These are phyloP conservation scores for Mus spretus DNA, from an alignment of 2,797 vertebrate species.

Conservation along the genomic window DNA sequence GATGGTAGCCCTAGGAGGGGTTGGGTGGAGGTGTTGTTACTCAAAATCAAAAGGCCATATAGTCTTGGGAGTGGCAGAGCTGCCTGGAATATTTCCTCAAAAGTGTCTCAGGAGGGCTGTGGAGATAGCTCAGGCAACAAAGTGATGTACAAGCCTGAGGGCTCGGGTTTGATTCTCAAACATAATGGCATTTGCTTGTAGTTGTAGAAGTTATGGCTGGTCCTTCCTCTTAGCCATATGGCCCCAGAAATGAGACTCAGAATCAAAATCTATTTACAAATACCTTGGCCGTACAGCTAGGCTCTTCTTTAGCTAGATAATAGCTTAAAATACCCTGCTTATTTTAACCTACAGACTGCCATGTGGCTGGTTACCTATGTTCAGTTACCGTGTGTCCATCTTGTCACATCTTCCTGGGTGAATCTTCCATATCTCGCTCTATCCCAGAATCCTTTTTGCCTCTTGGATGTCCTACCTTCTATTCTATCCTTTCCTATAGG, in stretches of 20 bases:
- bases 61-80: background rate
- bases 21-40: background rate
- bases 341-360: background rate
- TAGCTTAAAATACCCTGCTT: background rate
- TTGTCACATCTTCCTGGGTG: background rate
- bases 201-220: background rate
- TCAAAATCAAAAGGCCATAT: conserved; percentile 17
- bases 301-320: background rate
- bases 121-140: background rate
- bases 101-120: background rate
- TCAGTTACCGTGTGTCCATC: background rate
- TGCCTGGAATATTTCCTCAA: background rate
- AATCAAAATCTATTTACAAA: background rate
- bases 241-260: background rate
- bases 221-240: background rate
- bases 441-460: background rate
- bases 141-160: background rate
- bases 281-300: background rate
- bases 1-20: background rate
- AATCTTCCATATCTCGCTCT: background rate
- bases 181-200: background rate
- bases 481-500: background rate
- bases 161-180: background rate
- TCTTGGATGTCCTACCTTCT: background rate
- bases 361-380: background rate